Base-by-base conservation (phyloP, 23 tunicate species). In the Styela plicata region DNA sequence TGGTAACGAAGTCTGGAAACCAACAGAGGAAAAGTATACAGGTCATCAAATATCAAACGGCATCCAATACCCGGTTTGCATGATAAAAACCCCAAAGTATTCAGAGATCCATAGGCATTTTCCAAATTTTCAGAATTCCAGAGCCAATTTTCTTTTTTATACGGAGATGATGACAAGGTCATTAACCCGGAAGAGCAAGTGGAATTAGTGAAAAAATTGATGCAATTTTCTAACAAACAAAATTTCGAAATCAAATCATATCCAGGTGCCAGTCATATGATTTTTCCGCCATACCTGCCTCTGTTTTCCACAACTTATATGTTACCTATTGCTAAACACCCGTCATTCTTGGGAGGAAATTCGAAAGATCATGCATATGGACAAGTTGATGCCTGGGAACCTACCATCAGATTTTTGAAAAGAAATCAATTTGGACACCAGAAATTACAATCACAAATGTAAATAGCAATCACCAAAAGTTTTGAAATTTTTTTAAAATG, bases 201-300 rank as follows among this genome's bases (percentile, higher is more conserved):
- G 13, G 68, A 24, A 0, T 18, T 76, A 0, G 66, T 24, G 16
- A 76, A 36, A 37, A 25, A 28, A 7, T 29, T 76, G 63, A 52
- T 37, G 31, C 7, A 44, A 44, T 22, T 21, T 1, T 20, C 24
- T 0, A 37, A 37, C 33, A 37, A 52, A 25, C 22, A 19, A 0
- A 76, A 76, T 21, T 76, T 36, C 24, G 36, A 44, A 37, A 44
- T 76, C 16, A 23, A 22, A 21, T 32, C 65, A 13, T 76, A 52
- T 28, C 81, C 64, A 19, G 81, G 64, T 16, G 27, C 81, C 0
- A 69, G 81, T 26, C 81, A 76, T 29, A 22, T 76, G 1, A 0
- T 76, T 23, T 24, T 22, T 21, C 65, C 81, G 22, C 81, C 81
- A 28, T 34, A 76, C 65, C n/a, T 25, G 10, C 81, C 81, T 7